phyloP scores from a whole-genome alignment of 2,888 invertebrate species.

The Caenorhabditis zanzibari region DNA sequence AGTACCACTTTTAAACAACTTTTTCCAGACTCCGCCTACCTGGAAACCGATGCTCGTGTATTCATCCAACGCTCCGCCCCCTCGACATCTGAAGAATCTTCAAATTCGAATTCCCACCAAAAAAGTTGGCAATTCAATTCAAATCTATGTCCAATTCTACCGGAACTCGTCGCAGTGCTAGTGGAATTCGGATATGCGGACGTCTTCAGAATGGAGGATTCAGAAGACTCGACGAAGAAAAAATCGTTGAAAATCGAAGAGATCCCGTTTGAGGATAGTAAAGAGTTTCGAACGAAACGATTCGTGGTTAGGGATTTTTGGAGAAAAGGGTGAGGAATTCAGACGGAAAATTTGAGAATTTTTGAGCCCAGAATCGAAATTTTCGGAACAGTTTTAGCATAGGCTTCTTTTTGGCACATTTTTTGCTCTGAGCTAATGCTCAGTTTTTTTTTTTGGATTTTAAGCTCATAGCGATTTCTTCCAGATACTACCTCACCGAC shows the following conservation, averaged over 20 bases:
- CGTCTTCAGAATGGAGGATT: slow-evolving; percentile 23
- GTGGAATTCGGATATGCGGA: slow-evolving; percentile 56
- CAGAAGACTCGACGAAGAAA: slow-evolving; percentile 6
- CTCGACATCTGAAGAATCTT: neutral
- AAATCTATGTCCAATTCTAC: slow-evolving; percentile 46
- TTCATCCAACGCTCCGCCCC: slow-evolving; percentile 42
- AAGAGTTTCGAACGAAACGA: slow-evolving; percentile 50
- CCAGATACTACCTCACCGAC: slow-evolving; percentile 53
- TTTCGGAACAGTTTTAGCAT: too few relatives aligned
- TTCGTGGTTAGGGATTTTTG: slow-evolving; percentile 61
- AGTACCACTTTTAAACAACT: too few relatives aligned
- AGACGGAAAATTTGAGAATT: neutral
- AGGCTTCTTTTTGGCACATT: too few relatives aligned
- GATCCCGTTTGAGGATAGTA: slow-evolving; percentile 36
- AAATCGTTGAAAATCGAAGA: slow-evolving; percentile 1
- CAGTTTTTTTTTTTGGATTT: too few relatives aligned
- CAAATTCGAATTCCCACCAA: neutral
- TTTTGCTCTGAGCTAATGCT: too few relatives aligned
- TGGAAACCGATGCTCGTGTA: slow-evolving; percentile 42
- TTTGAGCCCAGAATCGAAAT: neutral
- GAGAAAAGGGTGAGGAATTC: slow-evolving; percentile 41
- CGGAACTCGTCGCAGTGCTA: slow-evolving; percentile 36
- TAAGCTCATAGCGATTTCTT: too few relatives aligned
- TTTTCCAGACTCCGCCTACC: slow-evolving; percentile 48
- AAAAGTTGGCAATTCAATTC: slow-evolving; percentile 56